Conservation (phyloP, 2,888 invertebrate species). For the Agonopterix arenella region DNA sequence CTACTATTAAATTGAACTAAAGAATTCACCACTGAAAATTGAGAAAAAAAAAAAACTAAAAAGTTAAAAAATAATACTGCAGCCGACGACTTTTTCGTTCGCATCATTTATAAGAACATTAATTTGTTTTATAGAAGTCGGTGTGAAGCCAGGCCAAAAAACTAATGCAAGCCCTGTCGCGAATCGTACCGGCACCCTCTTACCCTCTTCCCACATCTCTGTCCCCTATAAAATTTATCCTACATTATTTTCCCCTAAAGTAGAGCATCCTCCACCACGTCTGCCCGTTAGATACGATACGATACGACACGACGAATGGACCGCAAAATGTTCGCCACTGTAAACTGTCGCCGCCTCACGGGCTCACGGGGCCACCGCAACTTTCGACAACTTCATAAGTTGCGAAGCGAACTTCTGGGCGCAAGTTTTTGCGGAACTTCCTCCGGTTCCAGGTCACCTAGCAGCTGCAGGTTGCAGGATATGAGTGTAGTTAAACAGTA, state of each 20-base stretch:
- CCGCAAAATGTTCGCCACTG: constrained; percentile 44
- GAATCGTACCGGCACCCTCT: no score
- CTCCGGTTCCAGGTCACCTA: not conserved
- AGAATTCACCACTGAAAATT: no score
- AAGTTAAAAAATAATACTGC: no score
- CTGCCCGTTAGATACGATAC: constrained; percentile 6
- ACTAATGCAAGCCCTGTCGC: no score
- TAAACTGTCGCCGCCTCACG: constrained; percentile 36
- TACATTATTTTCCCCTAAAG: not conserved
- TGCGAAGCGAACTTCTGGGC: constrained; percentile 33
- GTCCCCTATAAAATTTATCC: no score
- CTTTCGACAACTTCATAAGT: constrained; percentile 36
- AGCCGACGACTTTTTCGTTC: no score
- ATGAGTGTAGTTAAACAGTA: not conserved
- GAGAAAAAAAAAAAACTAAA: no score
- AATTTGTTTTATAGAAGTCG: no score
- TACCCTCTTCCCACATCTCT: no score
- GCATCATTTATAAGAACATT: no score
- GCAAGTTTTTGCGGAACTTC: constrained; percentile 24
- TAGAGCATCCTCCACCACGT: constrained; percentile 17
- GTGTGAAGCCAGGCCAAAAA: no score
- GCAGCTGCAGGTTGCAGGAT: not conserved
- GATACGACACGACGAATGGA: constrained; percentile 25
- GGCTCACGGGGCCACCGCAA: constrained; percentile 37
- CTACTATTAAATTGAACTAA: no score